Evolutionary conservation across 2,888 invertebrate species (phyloP).

Genomic region (Noctua fimbriata): DNA sequence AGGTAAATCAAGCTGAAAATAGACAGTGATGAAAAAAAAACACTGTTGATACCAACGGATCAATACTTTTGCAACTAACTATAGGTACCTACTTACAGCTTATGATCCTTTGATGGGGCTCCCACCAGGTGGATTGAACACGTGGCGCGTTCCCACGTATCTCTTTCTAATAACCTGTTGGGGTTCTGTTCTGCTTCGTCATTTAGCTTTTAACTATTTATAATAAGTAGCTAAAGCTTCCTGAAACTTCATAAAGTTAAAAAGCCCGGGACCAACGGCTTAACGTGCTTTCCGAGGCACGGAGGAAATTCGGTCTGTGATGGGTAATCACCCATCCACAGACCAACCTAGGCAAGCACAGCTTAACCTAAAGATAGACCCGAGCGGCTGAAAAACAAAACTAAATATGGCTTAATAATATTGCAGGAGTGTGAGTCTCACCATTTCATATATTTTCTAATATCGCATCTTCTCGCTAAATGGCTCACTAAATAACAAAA

Average conservation of each 20-base stretch:
- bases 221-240: not conserved
- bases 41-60: conserved; percentile 5
- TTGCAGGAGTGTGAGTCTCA: not conserved
- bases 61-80: conserved; percentile 28
- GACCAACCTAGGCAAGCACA: no score
- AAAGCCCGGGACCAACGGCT: no score
- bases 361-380: no score
- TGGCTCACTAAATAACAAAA: not conserved
- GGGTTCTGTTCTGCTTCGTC: not conserved
- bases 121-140: not conserved
- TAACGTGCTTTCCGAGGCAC: no score
- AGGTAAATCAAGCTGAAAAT: conserved; percentile 9
- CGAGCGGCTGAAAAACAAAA: not conserved
- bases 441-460: not conserved
- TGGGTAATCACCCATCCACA: no score
- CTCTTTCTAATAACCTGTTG: conserved; percentile 1
- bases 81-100: not conserved
- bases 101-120: conserved; percentile 5
- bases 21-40: conserved; percentile 6
- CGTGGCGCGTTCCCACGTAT: conserved; percentile 32
- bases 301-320: no score
- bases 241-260: not conserved
- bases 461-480: not conserved
- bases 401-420: not conserved
- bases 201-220: conserved; percentile 27